These are phyloP conservation scores for Tribolium freemani DNA, from an alignment of 2,888 invertebrate species.

Conservation along the genomic window DNA sequence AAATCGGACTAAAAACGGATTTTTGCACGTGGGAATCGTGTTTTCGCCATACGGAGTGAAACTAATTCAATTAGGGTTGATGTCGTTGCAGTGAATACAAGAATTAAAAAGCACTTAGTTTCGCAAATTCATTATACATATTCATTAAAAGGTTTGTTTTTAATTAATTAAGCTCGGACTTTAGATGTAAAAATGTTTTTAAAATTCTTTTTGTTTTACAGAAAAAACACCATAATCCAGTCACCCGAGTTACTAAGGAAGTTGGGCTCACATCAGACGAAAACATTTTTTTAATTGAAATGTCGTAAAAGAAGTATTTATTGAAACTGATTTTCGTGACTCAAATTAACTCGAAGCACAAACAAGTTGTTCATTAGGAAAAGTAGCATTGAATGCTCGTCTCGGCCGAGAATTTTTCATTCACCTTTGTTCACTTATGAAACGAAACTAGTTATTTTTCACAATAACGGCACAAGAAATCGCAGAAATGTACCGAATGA, in stretches of 20 bases:
- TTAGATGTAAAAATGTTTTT: not conserved
- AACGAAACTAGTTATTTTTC: not conserved
- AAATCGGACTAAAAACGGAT: not conserved
- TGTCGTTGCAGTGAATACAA: not conserved
- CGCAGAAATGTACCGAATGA: not conserved
- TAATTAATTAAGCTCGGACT: not conserved
- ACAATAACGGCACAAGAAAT: not conserved
- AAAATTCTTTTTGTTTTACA: not conserved
- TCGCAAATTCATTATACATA: not conserved
- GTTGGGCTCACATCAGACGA: no score
- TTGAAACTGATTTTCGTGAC: not conserved
- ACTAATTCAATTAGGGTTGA: not conserved
- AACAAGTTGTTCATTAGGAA: not conserved
- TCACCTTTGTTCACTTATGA: not conserved
- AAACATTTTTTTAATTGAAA: no score
- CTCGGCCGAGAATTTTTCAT: not conserved
- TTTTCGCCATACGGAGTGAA: not conserved
- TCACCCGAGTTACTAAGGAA: no score
- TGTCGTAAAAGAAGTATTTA: no score
- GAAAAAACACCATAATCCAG: no score
- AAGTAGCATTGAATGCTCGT: not conserved
- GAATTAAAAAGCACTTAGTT: not conserved
- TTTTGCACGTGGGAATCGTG: not conserved
- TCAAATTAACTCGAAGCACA: not conserved
- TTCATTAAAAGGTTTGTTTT: not conserved